A percentile compares a stretch with the other conserved stretches of the same genome.
phyloP scores from a whole-genome alignment of 92 coral and sea anemone species.

The Porites rus region DNA sequence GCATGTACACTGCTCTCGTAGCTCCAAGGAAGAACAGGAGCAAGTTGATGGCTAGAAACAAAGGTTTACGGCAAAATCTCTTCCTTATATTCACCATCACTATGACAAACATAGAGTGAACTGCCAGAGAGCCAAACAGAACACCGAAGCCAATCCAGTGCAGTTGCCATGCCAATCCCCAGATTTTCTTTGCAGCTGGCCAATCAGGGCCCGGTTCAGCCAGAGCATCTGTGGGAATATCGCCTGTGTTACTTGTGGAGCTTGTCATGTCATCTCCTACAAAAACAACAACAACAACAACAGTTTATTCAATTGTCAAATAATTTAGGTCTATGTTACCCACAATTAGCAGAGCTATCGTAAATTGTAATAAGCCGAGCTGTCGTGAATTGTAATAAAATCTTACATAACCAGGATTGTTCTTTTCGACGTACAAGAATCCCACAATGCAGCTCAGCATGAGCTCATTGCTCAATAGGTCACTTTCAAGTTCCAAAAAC shows the following conservation, averaged over 20 bases:
- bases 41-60: constrained; percentile 69
- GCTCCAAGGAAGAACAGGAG: constrained; percentile 73
- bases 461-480: too few species aligned
- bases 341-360: too few species aligned
- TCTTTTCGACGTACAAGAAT: too few species aligned
- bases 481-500: too few species aligned
- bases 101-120: constrained; percentile 66
- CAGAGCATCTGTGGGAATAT: constrained; percentile 8
- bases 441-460: too few species aligned
- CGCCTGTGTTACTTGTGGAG: not conserved
- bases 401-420: too few species aligned
- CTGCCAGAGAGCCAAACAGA: constrained; percentile 71
- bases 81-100: constrained; percentile 57
- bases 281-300: too few species aligned
- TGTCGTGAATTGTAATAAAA: too few species aligned
- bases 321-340: too few species aligned
- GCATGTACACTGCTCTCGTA: constrained; percentile 72
- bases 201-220: constrained; percentile 86
- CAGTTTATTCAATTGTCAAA: too few species aligned
- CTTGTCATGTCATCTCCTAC: not conserved
- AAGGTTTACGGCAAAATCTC: constrained; percentile 63
- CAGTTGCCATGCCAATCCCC: constrained; percentile 79
- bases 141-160: constrained; percentile 78
- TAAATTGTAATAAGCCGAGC: too few species aligned
- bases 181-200: constrained; percentile 71